A percentile compares a stretch with the other conserved stretches of the same genome.
These are phyloP conservation scores for Tragopan temminckii DNA, from an alignment of 2,797 vertebrate species.

Conservation along the genomic window DNA sequence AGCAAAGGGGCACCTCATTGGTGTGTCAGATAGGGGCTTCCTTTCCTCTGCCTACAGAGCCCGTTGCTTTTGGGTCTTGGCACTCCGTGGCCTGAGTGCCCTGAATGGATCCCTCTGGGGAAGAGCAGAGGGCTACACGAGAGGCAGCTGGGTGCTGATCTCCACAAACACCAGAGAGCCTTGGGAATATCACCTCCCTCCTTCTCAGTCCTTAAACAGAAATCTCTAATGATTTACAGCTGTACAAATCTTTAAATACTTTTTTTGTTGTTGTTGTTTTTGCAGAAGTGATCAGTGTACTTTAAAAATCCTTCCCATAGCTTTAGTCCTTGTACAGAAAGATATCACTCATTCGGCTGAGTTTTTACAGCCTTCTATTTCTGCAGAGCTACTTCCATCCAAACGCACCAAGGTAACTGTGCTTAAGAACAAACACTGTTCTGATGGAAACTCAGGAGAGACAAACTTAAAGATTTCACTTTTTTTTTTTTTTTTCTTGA, in stretches of 20 bases:
- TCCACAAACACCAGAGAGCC: background rate
- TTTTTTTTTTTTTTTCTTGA: background rate
- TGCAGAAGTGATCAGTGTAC: background rate
- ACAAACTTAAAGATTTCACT: background rate
- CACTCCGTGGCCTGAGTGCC: background rate
- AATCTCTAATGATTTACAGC: background rate
- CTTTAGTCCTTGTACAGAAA: background rate
- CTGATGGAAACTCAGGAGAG: background rate
- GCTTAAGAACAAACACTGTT: background rate
- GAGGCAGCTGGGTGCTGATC: background rate
- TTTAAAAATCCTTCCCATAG: background rate
- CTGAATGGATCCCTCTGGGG: no score
- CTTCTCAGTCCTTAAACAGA: background rate
- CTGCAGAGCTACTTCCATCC: background rate
- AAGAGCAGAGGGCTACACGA: background rate
- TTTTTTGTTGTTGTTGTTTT: background rate
- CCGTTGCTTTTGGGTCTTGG: background rate
- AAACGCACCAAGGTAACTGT: background rate
- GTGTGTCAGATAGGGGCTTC: background rate
- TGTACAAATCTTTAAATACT: background rate
- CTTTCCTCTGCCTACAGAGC: background rate
- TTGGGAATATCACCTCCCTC: background rate
- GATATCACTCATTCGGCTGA: rapidly evolving
- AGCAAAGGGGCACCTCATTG: background rate
- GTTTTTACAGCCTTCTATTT: background rate